Evolutionary conservation across 2,797 vertebrate genomes (phyloP), one percentile per base, ranked within the genome.

Genomic region (Typhlichthys eigenmanni): DNA sequence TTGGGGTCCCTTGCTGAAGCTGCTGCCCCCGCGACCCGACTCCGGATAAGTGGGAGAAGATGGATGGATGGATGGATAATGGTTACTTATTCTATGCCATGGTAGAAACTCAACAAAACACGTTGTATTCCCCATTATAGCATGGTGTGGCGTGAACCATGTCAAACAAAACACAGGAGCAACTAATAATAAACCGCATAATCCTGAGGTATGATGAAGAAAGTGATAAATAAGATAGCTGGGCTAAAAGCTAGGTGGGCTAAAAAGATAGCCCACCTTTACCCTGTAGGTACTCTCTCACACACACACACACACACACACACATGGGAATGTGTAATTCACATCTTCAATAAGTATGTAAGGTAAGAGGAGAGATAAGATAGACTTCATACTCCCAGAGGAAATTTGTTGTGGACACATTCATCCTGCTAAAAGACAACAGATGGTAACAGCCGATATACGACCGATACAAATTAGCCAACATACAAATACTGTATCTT

Each of bases 371-470:
- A 72, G 78, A 79, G 81, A 75, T 59, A 13, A 71, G 71, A 81
- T 71, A 60, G 66, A 73, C 76, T 74, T 68, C 38, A 74, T 8
- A 0, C 57, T 84, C 84, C 83, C 84, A 1, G 56, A 76, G 83
- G 84, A 87, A 81, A 87, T 86, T 55, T 73, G 63, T 70, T 66
- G 69, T 58, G 13, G 60, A 29, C 16, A 34, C 71, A 75, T 77
- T 62, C 66, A 70, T 63, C 52, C 50, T 53, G 8, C 10, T 34
- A 68, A 66, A 83, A 80, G 65, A 82, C 80, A 38, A 57, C 72
- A 67, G 61, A 69, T 76, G 55, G 68, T 76, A 71, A 64, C 67
- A 6, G 48, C 43, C 16, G 62, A 76, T 70, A 74, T 67, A 43
- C 1, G 9, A 43, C 38, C 38, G 9, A 9, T 43, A 43, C 38